Conservation (phyloP, 2,113 vertebrate genomes). For the Isurus oxyrinchus region DNA sequence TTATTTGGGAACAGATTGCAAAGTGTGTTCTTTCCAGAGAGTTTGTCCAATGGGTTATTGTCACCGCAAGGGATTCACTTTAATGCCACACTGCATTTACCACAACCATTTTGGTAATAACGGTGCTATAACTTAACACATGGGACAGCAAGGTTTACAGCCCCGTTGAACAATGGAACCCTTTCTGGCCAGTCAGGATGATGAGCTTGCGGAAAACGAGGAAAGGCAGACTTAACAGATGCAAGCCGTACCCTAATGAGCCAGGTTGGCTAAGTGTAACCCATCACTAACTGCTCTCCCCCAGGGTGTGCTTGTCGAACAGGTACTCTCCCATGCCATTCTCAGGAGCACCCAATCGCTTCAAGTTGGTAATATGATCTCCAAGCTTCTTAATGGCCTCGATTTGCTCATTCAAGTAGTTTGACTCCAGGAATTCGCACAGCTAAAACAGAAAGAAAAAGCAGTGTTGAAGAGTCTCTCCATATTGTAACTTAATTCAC, state of each 20-base stretch:
- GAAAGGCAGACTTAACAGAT: background rate
- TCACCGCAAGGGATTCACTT: background rate
- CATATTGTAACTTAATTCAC: background rate
- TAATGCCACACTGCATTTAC: background rate
- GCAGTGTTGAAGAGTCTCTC: background rate
- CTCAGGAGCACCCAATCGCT: conserved; percentile 38
- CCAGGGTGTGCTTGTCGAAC: conserved; percentile 46
- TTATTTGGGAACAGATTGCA: conserved; percentile 20
- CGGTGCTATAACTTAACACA: background rate
- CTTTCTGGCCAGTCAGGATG: background rate
- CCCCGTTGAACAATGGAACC: background rate
- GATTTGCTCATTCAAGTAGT: background rate
- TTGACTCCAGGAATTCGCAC: conserved; percentile 40
- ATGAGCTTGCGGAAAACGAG: background rate
- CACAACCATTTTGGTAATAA: background rate
- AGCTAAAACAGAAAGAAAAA: conserved; percentile 25
- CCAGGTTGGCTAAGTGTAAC: background rate
- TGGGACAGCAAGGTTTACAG: background rate
- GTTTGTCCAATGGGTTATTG: background rate
- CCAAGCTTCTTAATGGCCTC: conserved; percentile 39
- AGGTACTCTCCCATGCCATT: conserved; percentile 44
- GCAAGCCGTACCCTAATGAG: background rate
- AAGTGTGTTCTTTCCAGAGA: background rate
- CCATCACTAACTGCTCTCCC: conserved; percentile 14
- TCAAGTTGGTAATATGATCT: conserved; percentile 41